Evolutionary conservation across 2,113 vertebrate species (phyloP), one percentile per base, ranked within the genome.

Genomic region (Poeciliopsis occidentalis): DNA sequence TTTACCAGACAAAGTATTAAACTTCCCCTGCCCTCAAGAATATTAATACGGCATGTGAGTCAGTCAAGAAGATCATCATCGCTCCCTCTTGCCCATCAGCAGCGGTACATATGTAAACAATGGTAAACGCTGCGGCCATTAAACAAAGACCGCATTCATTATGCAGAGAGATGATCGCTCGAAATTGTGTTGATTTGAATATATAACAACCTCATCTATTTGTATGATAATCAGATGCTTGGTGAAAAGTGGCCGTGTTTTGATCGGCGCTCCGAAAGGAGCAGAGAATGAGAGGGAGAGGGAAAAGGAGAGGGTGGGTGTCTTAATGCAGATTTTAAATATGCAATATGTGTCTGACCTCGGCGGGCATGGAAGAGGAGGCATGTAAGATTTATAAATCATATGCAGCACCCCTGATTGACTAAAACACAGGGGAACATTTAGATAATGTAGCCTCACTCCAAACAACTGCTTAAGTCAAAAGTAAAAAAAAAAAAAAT

Each of bases 341-440:
- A 93, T 93, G 89, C 90, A 75, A 88, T 88, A 90, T 71, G 85
- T 82, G 89, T 86, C 90, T 90, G 91, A 93, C 92, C 91, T 90
- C 88, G 31, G 81, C 1, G 76, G 73, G 69, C 83, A 76, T 24
- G 37, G 84, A 82, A 82, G 71, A 83, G 75, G 65, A 83, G 87
- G 65, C 87, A 92, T 93, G 87, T 88, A 93, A 91, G 90, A 93
- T 93, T 92, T 92, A 93, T 91, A 90, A 91, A 90, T 91, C 60
- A 76, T 89, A 89, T 86, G 67, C 41, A 82, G 81, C 60, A 75
- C 69, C 17, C 71, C 79, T 87, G 89, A 91, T 91, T 89, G 91
- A 90, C 89, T 89, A 78, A 92, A 90, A 92, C 91, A 91, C 90
- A 86, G 68, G 91, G 87, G 91, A 92, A 91, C 91, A 72, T 91